Evolutionary conservation across 37 sponge, comb jelly and placozoan genomes (phyloP), one percentile per base, ranked within the genome.

Genomic region (Chondrilla cf. caribensis): DNA sequence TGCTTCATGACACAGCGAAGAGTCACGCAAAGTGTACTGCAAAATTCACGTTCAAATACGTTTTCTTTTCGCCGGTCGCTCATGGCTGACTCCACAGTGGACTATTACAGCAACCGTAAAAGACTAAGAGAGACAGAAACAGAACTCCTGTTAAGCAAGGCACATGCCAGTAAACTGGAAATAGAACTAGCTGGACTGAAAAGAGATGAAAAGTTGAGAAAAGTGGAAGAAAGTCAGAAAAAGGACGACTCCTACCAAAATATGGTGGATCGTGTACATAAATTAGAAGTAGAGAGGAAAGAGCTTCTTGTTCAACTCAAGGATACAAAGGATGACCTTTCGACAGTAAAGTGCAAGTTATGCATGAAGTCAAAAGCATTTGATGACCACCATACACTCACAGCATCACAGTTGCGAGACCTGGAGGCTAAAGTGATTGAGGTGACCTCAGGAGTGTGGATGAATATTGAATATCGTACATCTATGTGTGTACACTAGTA

Each of bases 201-300:
- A 39, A 73, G 42, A 39, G 42, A 73, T 2, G 76, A 39, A 39
- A 73, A 73, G 6, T 21, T 73, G 40, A 73, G 44, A 42, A 31
- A 37, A n/a, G 9, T 73, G 19, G 39, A 6, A 38, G 38, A 37
- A 17, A n/a, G 36, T 7, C 6, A 40, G 25, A 31, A 37, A 73
- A 37, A 40, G 19, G 35, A 67, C 17, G 76, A 7, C 38, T 37
- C 40, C 17, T 25, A 21, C 1, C 21, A 8, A 14, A n/a, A 43
- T 40, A 6, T 70, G 60, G 79, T 38, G 62, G 38, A 70, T 58
- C 42, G 88, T 26, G 3, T 88, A 24, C 6, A 79, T 17, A 67
- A 79, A 60, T 47, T 84, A 51, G 88, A 83, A 21, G 38, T 11
- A 14, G 84, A 79, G 26, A 79, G 70, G 62, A 79, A 79, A 24